Base-by-base conservation (phyloP, 2,113 vertebrate genomes). In the Chaetura pelagica region DNA sequence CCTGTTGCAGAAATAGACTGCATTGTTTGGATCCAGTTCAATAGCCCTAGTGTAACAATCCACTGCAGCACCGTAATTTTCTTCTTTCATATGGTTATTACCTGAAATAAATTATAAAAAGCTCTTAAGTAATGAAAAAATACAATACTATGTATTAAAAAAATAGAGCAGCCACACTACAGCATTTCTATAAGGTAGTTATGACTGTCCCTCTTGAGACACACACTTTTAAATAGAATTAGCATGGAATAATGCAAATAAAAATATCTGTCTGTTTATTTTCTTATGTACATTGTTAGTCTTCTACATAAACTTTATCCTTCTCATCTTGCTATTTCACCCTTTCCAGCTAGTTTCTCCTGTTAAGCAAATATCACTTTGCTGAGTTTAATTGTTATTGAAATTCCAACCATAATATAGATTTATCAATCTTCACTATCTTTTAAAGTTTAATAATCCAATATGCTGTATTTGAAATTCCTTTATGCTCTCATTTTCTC, bases 1-100 rank as follows among this genome's bases (percentile, higher is more conserved):
- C 99, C 99, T 99, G 97, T 99, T 99, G 92, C 99, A 99, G 95
- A 99, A 99, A 97, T 99, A 99, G 58, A 99, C 99, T 2, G 99
- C 99, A 64, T 99, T 99, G 84, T 99, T 99, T 72, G 99, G 97
- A 97, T 99, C 99, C 98, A 99, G 54, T 81, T 99, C 98, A 79
- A 99, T 99, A 85, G 99, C 99, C 96, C 98, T 98, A 26, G 98
- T 99, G 84, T 99, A 99, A 94, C 99, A 99, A 73, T 99, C 99
- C 96, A 99, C 97, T 22, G 99, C 99, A 72, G 99, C 98, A 91
- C 97, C 96, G 64, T 99, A 99, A 96, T 99, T 99, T 98, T 99
- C 99, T 94, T 99, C 99, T 96, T 99, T 99, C 99, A 99, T 99
- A 94, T 99, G 99, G 94, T 99, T 99, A 96, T 99, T 99, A 69